These are phyloP conservation scores for Notodonta dromedarius DNA, from an alignment of 2,888 invertebrate genomes.

Conservation along the genomic window DNA sequence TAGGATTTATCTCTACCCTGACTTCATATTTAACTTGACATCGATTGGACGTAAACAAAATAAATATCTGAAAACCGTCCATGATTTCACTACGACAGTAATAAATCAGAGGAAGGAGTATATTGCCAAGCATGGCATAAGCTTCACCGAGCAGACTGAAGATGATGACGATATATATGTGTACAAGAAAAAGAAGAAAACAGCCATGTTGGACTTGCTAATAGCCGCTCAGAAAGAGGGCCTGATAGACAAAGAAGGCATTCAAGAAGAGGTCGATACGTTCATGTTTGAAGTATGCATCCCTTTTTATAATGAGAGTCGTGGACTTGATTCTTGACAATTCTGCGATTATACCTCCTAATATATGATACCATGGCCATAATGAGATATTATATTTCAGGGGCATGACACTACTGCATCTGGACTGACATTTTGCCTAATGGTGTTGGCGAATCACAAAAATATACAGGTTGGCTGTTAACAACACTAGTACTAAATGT, in stretches of 20 bases:
- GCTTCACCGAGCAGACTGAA: background rate
- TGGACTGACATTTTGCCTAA: slow-evolving; percentile 49
- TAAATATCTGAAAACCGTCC: slow-evolving; percentile 56
- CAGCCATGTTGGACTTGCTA: slow-evolving; percentile 82
- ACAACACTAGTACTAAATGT: no score
- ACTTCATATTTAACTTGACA: slow-evolving; percentile 78
- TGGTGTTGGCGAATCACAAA: slow-evolving; percentile 60
- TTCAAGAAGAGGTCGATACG: slow-evolving; percentile 86
- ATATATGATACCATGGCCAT: no score
- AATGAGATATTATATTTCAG: slow-evolving; percentile 35
- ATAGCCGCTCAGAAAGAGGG: slow-evolving; percentile 74
- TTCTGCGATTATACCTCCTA: no score
- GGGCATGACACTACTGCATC: slow-evolving; percentile 69
- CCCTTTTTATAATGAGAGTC: background rate
- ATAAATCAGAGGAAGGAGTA: slow-evolving; percentile 46
- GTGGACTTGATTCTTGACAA: background rate
- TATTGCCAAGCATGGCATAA: slow-evolving; percentile 4
- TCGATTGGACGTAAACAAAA: slow-evolving; percentile 74
- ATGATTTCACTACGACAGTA: slow-evolving; percentile 67
- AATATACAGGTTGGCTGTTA: slow-evolving; percentile 47
- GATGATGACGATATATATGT: slow-evolving; percentile 70
- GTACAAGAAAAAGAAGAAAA: slow-evolving; percentile 68
- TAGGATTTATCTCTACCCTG: slow-evolving; percentile 83
- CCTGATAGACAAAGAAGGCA: slow-evolving; percentile 75
- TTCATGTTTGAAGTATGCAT: slow-evolving; percentile 84